These are phyloP conservation scores for Muscicapa striata DNA, from an alignment of 2,797 vertebrate species.

Conservation along the genomic window DNA sequence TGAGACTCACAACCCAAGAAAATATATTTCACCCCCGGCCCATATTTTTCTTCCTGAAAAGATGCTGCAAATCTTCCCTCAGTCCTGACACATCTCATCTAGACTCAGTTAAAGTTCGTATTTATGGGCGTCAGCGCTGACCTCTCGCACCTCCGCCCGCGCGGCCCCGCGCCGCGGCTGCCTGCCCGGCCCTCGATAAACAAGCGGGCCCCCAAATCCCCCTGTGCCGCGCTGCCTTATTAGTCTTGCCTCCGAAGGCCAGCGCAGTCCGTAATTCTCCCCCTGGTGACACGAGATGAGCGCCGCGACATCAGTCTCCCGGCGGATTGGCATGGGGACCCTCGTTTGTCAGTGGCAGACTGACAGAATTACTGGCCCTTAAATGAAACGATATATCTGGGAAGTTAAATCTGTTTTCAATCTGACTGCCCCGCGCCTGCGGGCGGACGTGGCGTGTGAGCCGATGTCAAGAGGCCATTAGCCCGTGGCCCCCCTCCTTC, in stretches of 20 bases:
- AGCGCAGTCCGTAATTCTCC: constrained; percentile 81
- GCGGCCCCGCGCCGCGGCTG: constrained; percentile 40
- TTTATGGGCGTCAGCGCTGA: constrained; percentile 79
- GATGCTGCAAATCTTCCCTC: constrained; percentile 73
- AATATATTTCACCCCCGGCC: constrained; percentile 57
- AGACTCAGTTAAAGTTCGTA: constrained; percentile 70
- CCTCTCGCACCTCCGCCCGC: constrained; percentile 74
- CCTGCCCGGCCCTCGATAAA: constrained; percentile 61
- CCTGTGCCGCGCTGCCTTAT: constrained; percentile 60
- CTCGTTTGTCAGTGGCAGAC: constrained; percentile 80
- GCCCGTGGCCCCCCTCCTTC: constrained; percentile 38
- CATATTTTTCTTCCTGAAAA: constrained; percentile 58
- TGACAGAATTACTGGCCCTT: constrained; percentile 85
- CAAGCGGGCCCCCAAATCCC: constrained; percentile 60
- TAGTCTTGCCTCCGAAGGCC: constrained; percentile 83
- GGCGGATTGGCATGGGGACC: constrained; percentile 54
- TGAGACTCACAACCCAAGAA: constrained; percentile 30
- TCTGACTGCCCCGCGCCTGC: constrained; percentile 50
- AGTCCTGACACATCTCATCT: constrained; percentile 75
- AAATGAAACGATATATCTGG: constrained; percentile 84
- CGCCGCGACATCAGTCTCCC: constrained; percentile 47
- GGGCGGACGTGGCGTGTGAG: constrained; percentile 45
- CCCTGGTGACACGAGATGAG: constrained; percentile 69
- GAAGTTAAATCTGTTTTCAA: constrained; percentile 78
- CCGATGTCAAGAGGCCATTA: constrained; percentile 80